Evolutionary conservation across 1,140 invertebrate species (phyloP), one percentile per base, ranked within the genome.

Genomic region (Sitophilus oryzae): DNA sequence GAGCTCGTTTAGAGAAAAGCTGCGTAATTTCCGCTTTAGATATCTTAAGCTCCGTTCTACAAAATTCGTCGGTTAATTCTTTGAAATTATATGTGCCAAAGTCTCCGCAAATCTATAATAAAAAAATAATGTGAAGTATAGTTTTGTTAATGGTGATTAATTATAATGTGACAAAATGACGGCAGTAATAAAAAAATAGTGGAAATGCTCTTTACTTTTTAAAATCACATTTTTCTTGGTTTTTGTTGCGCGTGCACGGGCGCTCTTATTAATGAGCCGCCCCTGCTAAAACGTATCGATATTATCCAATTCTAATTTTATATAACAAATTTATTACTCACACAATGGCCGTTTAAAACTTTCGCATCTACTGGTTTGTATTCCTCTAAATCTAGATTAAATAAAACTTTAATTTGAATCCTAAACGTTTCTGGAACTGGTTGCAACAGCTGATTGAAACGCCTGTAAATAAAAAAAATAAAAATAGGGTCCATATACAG

Each of bases 71-170:
- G 10, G 41, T 44, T 16, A 60, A n/a, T 16, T 41, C 30, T 38
- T 46, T 53, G 40, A 62, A 55, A 22, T 62, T 55, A 15, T 58
- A 56, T 4, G 49, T 51, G 2, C 62, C 62, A 56, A 62, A 64
- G 5, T 60, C 56, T 1, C 62, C 60, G 42, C 62, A 64, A 47
- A 64, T 58, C 62, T 64, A 30, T 30, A 53, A 52, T 5, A 55
- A 10, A 40, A 50, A 34, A 37, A 23, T 3, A 50, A 25, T n/a
- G n/a, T n/a, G n/a, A n/a, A n/a, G n/a, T n/a, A n/a, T n/a, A n/a
- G n/a, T n/a, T n/a, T 34, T 58, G 9, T 36, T 21, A 30, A 35
- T 45, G 5, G 5, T 40, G 16, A 8, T 19, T n/a, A 10, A 50
- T 34, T 4, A n/a, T 40, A n/a, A n/a, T 50, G 8, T 37, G 4